Evolutionary conservation across 1,140 invertebrate genomes (phyloP).

Genomic region (Rhagoletis zephyria): DNA sequence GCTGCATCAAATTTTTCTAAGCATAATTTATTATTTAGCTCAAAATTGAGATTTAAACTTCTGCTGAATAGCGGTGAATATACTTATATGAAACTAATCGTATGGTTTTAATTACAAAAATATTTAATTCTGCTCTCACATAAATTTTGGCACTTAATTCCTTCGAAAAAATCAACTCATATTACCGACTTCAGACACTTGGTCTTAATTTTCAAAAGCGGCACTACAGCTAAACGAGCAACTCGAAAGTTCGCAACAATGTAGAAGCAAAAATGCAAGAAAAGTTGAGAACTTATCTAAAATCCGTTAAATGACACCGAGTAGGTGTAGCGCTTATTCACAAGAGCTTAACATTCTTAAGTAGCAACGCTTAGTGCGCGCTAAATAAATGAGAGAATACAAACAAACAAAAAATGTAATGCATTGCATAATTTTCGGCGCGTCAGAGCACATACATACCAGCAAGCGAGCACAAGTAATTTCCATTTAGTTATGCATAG

Average conservation of each 20-base stretch:
- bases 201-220: not conserved
- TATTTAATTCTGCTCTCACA: no score
- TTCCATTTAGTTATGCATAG: slow-evolving; percentile 42
- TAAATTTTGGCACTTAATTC: no score
- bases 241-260: not conserved
- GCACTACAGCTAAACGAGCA: not conserved
- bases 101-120: not conserved
- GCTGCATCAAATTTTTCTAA: no score
- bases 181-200: no score
- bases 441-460: not conserved
- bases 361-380: not conserved
- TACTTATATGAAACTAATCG: not conserved
- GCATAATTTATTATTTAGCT: no score
- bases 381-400: not conserved
- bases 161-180: no score
- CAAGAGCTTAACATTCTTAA: not conserved
- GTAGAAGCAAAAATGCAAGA: not conserved
- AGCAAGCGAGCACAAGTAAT: not conserved
- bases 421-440: slow-evolving; percentile 34
- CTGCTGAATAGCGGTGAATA: not conserved
- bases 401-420: slow-evolving; percentile 7
- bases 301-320: not conserved
- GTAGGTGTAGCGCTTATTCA: not conserved
- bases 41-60: not conserved
- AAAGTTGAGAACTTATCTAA: not conserved